These are phyloP conservation scores for Lasioglossum marginatum DNA, from an alignment of 2,888 invertebrate species.

Conservation along the genomic window DNA sequence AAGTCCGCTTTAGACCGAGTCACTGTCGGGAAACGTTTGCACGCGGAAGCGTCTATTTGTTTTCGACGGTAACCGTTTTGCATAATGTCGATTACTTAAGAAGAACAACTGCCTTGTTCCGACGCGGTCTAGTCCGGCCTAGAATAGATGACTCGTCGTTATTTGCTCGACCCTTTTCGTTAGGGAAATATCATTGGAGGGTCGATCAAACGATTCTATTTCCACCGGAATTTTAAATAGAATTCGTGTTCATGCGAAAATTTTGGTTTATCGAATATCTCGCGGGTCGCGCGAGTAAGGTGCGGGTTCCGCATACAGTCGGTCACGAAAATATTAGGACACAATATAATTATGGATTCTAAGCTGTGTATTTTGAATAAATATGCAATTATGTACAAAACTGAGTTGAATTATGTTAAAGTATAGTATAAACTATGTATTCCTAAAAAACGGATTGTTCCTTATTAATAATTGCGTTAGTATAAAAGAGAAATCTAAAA, in stretches of 20 bases:
- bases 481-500: no score
- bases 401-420: no score
- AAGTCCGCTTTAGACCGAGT: background rate
- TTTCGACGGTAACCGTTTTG: background rate
- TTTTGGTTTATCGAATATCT: background rate
- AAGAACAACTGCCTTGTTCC: background rate
- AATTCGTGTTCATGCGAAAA: background rate
- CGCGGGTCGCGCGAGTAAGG: background rate
- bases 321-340: no score
- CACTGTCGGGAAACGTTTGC: background rate
- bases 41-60: background rate
- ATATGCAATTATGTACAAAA: no score
- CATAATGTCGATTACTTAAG: conserved; percentile 10
- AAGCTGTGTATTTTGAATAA: no score
- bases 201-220: background rate
- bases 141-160: background rate
- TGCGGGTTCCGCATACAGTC: no score
- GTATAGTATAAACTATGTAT: no score
- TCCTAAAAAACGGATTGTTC: no score
- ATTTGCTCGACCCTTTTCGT: background rate
- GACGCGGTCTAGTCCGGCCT: background rate
- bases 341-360: no score
- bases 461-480: no score
- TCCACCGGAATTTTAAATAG: background rate
- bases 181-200: background rate